Conservation (phyloP, 2,113 vertebrate genomes). For the Bos taurus region ARS-UCD2.0 NC_037328.1:75340501-75341000, state of each 20-base stretch:
- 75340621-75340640: background rate
- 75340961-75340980: background rate
- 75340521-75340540: no score
- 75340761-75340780: background rate
- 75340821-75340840: background rate
- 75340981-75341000: background rate
- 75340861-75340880: background rate
- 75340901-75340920: background rate
- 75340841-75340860: background rate
- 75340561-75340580: background rate
- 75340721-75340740: background rate
- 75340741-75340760: background rate
- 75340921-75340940: background rate
- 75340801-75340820: background rate
- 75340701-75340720: rapidly evolving
- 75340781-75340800: background rate
- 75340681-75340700: rapidly evolving
- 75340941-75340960: background rate
- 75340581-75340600: background rate
- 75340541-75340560: background rate
- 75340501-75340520: background rate
- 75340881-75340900: background rate
- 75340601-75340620: background rate
- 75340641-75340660: background rate
- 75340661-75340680: background rate